Evolutionary conservation across 2,797 vertebrate species (phyloP), one percentile per base, ranked within the genome.

Genomic region (Lithobates sylvaticus): DNA sequence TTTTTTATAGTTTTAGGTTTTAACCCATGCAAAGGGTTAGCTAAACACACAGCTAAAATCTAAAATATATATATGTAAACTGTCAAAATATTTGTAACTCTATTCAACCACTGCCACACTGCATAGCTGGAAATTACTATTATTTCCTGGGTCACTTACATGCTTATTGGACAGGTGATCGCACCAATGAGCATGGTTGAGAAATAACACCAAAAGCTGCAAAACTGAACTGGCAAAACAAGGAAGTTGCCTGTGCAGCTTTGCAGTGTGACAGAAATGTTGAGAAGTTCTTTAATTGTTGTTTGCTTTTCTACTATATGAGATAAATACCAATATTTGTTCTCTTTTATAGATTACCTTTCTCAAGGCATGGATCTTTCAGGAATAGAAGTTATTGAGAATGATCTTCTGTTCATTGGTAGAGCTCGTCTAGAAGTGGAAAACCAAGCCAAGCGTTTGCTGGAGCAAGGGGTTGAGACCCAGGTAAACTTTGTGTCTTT

Each of bases 381-480:
- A 83, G 97, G 97, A 90, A 98, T 99, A 81, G 97, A 98, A 88
- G 97, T 99, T 89, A 99, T 99, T 84, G 97, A 98, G 93, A 97
- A 96, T 21, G 97, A 99, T 82, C 91, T 99, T 88, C 95, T 98
- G 90, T 96, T 99, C 89, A 97, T 99, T 92, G 96, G 96, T 92
- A 95, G 98, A 95, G 97, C 98, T 81, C 95, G 97, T 68, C 95
- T 98, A 89, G 98, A 99, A 92, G 97, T 99, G 85, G 98, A 99
- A 93, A 99, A 97, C 93, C 98, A 99, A 91, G 98, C 97, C 88
- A 97, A 98, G 90, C 95, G 97, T 68, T 92, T 99, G 71, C 90
- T 99, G 88, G 97, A 99, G 88, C 98, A 99, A 90, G 98, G 98
- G 89, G 97, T 98, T 90, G 98, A 99, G 89, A 98, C 98, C 78